Percentiles rank a stretch among this genome's conserved stretches.
Conservation (phyloP, 2,113 vertebrate genomes). For the Chaenogobius annularis region DNA sequence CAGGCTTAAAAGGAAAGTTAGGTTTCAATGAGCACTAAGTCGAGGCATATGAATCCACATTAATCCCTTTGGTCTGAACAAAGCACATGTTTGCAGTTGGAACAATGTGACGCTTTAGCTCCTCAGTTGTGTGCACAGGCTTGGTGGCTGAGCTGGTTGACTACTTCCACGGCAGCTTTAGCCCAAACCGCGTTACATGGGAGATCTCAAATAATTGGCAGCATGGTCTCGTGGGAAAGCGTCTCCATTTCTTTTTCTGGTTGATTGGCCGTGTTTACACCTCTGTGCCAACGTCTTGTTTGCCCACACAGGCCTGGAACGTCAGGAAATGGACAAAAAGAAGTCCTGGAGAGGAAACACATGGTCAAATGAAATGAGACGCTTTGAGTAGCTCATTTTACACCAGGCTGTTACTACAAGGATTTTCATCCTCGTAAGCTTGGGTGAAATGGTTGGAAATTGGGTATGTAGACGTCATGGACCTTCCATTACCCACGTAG, state of each 20-base stretch:
- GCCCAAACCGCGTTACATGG: constrained; percentile 31
- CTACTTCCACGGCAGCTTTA: constrained; percentile 35
- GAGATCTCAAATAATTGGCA: constrained; percentile 57
- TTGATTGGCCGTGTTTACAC: constrained; percentile 56
- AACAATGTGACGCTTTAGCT: constrained; percentile 9
- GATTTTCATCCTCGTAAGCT: not conserved
- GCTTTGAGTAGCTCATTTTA: not conserved
- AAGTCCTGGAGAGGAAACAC: constrained; percentile 20
- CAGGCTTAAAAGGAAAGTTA: constrained; percentile 8
- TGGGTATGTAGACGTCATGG: not conserved
- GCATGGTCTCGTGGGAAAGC: constrained; percentile 46
- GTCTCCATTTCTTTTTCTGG: constrained; percentile 53
- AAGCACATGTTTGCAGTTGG: constrained; percentile 2
- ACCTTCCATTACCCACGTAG: no score
- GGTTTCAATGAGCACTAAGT: constrained; percentile 12
- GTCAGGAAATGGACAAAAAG: constrained; percentile 33
- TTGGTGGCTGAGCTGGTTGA: constrained; percentile 40
- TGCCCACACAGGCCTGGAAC: constrained; percentile 36
- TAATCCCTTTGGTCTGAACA: not conserved
- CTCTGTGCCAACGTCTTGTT: constrained; percentile 36
- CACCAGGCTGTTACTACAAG: not conserved
- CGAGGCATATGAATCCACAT: constrained; percentile 14
- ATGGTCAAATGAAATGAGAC: not conserved
- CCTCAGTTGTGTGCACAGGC: constrained; percentile 25
- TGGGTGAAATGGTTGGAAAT: not conserved